Conservation (phyloP, 1,140 invertebrate genomes). For the Heliothis subflexa region DNA sequence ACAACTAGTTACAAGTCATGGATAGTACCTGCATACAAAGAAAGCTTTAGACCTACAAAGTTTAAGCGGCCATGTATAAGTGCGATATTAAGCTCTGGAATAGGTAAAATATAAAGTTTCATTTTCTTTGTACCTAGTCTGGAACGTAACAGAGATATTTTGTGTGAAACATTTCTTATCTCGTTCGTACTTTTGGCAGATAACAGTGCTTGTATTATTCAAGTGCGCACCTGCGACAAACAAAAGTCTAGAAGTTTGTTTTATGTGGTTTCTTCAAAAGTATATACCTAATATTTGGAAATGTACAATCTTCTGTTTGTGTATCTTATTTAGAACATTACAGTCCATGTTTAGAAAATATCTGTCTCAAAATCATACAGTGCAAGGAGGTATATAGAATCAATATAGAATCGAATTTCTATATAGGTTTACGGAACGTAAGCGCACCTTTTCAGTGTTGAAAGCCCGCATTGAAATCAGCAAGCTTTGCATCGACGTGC, state of each 20-base stretch:
- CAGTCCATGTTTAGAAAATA: too few species aligned
- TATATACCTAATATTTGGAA: not conserved
- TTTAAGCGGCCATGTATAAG: too few species aligned
- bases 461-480: too few species aligned
- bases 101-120: not conserved
- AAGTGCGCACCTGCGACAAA: constrained; percentile 45
- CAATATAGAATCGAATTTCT: too few species aligned
- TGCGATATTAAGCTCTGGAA: not conserved
- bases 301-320: not conserved
- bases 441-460: too few species aligned
- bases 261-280: not conserved
- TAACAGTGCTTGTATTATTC: constrained; percentile 36
- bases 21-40: too few species aligned
- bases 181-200: constrained; percentile 20
- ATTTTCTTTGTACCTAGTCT: not conserved
- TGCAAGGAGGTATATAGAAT: too few species aligned
- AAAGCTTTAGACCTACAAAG: too few species aligned
- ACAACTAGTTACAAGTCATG: too few species aligned
- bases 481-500: too few species aligned
- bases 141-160: constrained; percentile 2
- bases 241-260: constrained; percentile 41
- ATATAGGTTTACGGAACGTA: too few species aligned
- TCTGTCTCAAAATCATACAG: too few species aligned
- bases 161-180: constrained; percentile 22
- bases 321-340: not conserved